Conservation (phyloP, 2,888 invertebrate genomes). For the Homarus gammarus region DNA sequence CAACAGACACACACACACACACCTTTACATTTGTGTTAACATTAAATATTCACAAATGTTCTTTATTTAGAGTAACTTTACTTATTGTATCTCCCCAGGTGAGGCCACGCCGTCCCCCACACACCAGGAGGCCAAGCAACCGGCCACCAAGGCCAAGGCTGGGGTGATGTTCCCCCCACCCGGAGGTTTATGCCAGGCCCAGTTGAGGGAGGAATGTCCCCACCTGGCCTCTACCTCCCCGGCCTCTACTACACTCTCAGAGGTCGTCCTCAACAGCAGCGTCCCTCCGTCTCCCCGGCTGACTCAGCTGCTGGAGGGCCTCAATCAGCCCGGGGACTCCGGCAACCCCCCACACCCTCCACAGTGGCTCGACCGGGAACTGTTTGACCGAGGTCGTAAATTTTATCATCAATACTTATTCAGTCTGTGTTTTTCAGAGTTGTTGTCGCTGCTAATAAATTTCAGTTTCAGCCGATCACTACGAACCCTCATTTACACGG, state of each 20-base stretch:
- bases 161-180: neutral
- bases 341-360: conserved; percentile 42
- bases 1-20: no score
- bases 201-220: neutral
- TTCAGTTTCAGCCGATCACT: conserved; percentile 78
- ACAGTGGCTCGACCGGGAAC: conserved; percentile 55
- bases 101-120: no score
- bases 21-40: no score
- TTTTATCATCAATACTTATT: conserved; percentile 57
- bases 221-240: neutral
- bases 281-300: conserved; percentile 24
- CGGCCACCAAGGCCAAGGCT: neutral
- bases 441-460: conserved; percentile 54
- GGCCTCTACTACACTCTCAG: neutral
- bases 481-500: conserved; percentile 80
- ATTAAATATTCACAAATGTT: no score
- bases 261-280: neutral
- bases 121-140: no score
- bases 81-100: no score
- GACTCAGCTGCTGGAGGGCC: conserved; percentile 31
- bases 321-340: conserved; percentile 43
- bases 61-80: no score
- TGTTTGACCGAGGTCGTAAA: conserved; percentile 55
- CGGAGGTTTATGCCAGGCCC: neutral
- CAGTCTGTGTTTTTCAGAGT: conserved; percentile 55